Percentiles rank a stretch among this genome's conserved stretches.
Evolutionary conservation across 1,140 invertebrate genomes (phyloP).

Genomic region (Heliconius melpomene): DNA sequence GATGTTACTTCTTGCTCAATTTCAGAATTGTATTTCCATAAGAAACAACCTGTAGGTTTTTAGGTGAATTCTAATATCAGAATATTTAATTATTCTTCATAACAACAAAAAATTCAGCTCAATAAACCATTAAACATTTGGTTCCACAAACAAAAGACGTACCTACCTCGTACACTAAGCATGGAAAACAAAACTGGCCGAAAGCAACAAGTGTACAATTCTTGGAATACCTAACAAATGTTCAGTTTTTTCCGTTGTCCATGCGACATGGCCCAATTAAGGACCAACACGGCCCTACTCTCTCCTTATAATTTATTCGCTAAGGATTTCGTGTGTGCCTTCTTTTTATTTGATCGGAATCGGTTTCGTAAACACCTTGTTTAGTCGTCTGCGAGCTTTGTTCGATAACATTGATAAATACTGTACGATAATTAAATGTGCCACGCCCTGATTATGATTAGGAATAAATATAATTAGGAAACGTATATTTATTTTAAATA

Average conservation of each 20-base stretch:
- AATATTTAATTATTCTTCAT: too few relatives aligned
- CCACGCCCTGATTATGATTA: neutral
- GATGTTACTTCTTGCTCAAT: too few relatives aligned
- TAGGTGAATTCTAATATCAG: too few relatives aligned
- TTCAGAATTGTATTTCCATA: too few relatives aligned
- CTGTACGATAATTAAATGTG: conserved; percentile 20
- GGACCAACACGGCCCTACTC: conserved; percentile 60
- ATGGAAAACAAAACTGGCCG: conserved; percentile 53
- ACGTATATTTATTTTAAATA: too few relatives aligned
- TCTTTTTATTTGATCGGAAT: conserved; percentile 70
- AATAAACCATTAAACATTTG: too few relatives aligned
- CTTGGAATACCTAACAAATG: conserved; percentile 79
- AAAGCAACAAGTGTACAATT: conserved; percentile 75
- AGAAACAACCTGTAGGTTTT: too few relatives aligned
- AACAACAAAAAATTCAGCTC: too few relatives aligned
- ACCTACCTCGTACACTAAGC: neutral
- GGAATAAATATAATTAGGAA: too few relatives aligned
- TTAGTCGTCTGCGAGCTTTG: conserved; percentile 60
- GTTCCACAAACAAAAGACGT: neutral
- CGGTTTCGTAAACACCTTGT: conserved; percentile 78
- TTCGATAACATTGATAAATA: conserved; percentile 58
- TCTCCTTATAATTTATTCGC: conserved; percentile 77
- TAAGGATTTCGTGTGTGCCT: conserved; percentile 61
- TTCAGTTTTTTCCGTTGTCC: conserved; percentile 72
- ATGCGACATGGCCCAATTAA: conserved; percentile 75